Conservation (phyloP, 2,113 vertebrate species). For the Lipophrys pholis region DNA sequence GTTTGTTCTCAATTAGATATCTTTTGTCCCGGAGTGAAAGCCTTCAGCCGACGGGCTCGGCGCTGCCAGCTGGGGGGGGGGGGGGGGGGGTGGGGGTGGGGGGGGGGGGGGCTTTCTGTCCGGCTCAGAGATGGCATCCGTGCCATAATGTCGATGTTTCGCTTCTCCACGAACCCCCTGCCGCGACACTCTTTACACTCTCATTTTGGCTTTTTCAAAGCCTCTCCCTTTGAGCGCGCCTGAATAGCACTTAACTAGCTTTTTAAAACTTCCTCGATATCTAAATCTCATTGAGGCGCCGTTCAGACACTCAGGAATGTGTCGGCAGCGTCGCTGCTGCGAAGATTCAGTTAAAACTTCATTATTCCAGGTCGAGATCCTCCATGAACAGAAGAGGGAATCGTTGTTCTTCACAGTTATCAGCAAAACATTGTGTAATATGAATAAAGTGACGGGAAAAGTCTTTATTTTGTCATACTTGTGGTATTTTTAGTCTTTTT, state of each 20-base stretch:
- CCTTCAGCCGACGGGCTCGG: constrained; percentile 64
- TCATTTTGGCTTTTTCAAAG: constrained; percentile 55
- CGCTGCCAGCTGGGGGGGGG: constrained; percentile 67
- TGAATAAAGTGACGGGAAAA: too few relatives aligned
- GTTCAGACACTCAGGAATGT: constrained; percentile 19
- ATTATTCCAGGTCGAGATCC: too few relatives aligned
- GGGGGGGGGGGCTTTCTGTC: constrained; percentile 32
- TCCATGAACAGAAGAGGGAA: too few relatives aligned
- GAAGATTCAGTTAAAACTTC: not conserved
- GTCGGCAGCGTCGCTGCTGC: not conserved
- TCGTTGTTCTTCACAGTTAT: too few relatives aligned
- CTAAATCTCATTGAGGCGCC: constrained; percentile 48
- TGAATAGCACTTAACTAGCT: constrained; percentile 69
- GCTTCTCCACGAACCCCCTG: constrained; percentile 40
- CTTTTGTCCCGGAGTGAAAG: constrained; percentile 81
- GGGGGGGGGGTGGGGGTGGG: too few relatives aligned
- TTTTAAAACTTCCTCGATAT: constrained; percentile 61
- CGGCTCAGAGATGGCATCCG: constrained; percentile 59
- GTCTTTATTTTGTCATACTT: too few relatives aligned
- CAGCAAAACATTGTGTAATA: too few relatives aligned
- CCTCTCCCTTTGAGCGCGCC: constrained; percentile 20
- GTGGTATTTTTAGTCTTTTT: too few relatives aligned
- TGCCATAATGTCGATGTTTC: constrained; percentile 69
- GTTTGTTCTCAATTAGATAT: constrained; percentile 86
- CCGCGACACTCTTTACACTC: constrained; percentile 46